These are phyloP conservation scores for Psittacula echo DNA, from an alignment of 2,797 vertebrate species.

Conservation along the genomic window DNA sequence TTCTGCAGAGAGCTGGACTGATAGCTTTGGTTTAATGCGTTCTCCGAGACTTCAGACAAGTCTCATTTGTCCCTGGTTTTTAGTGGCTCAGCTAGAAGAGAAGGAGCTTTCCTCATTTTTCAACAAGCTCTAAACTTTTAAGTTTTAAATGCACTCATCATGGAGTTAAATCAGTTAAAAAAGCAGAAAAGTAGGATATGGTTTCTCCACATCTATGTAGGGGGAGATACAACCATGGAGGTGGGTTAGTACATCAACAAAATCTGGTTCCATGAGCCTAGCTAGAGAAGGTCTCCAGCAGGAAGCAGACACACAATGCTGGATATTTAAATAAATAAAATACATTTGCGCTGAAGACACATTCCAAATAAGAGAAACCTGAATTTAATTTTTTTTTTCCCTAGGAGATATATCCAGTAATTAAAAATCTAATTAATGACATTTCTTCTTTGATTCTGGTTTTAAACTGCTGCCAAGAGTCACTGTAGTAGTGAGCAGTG, in stretches of 20 bases:
- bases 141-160: background rate
- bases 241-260: background rate
- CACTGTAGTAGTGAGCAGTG: background rate
- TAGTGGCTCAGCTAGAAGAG: slow-evolving; percentile 12
- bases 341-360: background rate
- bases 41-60: slow-evolving; percentile 9
- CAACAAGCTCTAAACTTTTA: background rate
- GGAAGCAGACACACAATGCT: background rate
- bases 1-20: slow-evolving; percentile 19
- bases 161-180: background rate
- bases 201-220: background rate
- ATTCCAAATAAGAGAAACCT: background rate
- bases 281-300: background rate
- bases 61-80: slow-evolving; percentile 18
- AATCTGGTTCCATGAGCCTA: background rate
- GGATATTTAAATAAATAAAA: background rate
- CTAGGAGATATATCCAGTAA: background rate
- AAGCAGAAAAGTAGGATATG: background rate
- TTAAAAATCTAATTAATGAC: background rate
- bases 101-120: slow-evolving; percentile 10
- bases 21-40: slow-evolving; percentile 2
- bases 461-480: background rate
- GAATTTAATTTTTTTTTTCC: background rate
- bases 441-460: background rate
- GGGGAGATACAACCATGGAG: background rate